phyloP scores from a whole-genome alignment of 2,113 vertebrate species.

The Serinus canaria region DNA sequence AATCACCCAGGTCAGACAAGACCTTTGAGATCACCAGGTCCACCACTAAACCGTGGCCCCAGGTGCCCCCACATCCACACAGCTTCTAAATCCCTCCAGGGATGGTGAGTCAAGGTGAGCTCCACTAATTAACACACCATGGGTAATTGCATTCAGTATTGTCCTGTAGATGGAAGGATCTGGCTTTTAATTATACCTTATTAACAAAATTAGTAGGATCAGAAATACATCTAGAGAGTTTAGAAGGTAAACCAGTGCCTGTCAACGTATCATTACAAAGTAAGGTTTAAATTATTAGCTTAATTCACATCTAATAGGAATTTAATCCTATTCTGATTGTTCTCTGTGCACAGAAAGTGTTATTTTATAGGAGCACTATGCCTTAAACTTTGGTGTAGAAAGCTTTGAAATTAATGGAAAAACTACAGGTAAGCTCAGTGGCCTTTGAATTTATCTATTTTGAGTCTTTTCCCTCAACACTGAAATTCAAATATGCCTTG shows the following conservation, averaged over 20 bases:
- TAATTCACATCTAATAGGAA: not conserved
- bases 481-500: not conserved
- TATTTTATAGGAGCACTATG: not conserved
- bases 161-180: not conserved
- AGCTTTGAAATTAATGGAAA: conserved; percentile 15
- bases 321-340: conserved; percentile 46
- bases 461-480: not conserved
- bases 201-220: conserved; percentile 13
- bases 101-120: not conserved
- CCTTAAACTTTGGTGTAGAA: not conserved
- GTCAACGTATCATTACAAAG: not conserved
- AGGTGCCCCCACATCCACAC: not conserved
- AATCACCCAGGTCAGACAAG: not conserved
- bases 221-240: not conserved
- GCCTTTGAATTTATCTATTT: not conserved
- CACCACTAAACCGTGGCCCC: not conserved
- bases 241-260: not conserved
- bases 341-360: not conserved
- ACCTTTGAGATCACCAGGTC: not conserved
- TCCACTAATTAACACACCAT: rapidly evolving
- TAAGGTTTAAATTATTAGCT: not conserved
- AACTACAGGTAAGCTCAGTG: not conserved
- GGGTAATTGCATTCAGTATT: not conserved
- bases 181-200: not conserved
- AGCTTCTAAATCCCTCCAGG: not conserved